phyloP scores from a whole-genome alignment of 1,140 invertebrate genomes.

The Neodiprion pinetum region DNA sequence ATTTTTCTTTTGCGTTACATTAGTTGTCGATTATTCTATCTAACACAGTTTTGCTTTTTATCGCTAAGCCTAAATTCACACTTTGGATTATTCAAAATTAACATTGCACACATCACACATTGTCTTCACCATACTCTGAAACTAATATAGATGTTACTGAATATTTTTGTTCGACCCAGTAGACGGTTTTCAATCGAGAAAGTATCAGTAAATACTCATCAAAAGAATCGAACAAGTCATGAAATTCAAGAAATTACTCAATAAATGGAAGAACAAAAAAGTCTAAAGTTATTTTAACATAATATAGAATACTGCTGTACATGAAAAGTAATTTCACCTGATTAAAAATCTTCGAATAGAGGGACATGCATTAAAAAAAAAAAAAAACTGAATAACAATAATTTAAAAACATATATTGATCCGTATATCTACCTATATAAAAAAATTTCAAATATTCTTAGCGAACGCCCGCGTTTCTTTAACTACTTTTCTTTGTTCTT shows the following conservation, averaged over 20 bases:
- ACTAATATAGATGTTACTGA: too few relatives aligned
- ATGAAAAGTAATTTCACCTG: background rate
- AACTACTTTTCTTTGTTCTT: background rate
- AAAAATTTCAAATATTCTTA: background rate
- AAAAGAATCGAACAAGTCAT: too few relatives aligned
- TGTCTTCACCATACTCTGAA: background rate
- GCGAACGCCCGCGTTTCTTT: background rate
- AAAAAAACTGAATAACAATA: background rate
- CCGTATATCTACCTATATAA: background rate
- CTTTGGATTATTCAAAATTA: background rate
- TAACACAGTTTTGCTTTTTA: constrained; percentile 1
- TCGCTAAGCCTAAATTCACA: background rate
- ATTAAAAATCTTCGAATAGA: background rate
- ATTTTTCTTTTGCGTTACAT: background rate
- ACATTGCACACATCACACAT: background rate
- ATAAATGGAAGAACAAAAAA: background rate
- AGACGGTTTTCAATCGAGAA: too few relatives aligned
- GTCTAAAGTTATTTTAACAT: background rate
- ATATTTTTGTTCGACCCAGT: too few relatives aligned
- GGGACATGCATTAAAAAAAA: background rate
- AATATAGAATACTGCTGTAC: background rate
- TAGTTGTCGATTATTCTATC: background rate
- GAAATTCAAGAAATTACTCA: too few relatives aligned
- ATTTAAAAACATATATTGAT: background rate
- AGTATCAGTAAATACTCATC: too few relatives aligned